Evolutionary conservation across 2,797 vertebrate genomes (phyloP), one percentile per base, ranked within the genome.

Genomic region (Pogoniulus pusillus): DNA sequence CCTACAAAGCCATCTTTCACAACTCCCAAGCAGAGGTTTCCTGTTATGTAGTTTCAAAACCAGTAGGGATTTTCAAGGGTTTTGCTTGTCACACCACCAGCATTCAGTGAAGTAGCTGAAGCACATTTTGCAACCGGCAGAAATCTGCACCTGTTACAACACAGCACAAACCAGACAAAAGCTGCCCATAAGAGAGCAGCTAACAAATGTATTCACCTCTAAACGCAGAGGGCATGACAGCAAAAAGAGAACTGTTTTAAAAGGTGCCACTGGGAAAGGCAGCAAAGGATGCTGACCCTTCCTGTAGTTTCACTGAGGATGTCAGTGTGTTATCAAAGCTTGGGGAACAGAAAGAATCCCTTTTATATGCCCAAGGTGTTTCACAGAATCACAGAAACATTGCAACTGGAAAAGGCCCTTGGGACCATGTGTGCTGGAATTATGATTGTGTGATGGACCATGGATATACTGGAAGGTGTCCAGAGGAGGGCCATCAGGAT

Each of bases 161-260:
- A 76, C 62, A 85, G 70, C 77, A 76, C 35, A 83, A 96, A 94
- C 49, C 16, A 49, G 69, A 75, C 55, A 43, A 55, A 82, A 94
- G 58, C 47, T 83, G 87, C 65, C 89, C 84, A 14, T n/a, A 53
- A 89, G 59, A 90, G 47, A 91, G 66, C 80, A 89, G 65, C 66
- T 92, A 71, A 71, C 45, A 80, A 35, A 54, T 51, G 43, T 39
- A 57, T 77, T 91, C 84, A 81, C 72, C 90, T 87, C 87, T 81
- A 89, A 95, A 94, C 10, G 18, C 57, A 93, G 41, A 93, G 58
- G 77, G 32, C 71, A 65, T 64, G 29, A 26, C 69, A 91, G 57
- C 57, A 89, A 90, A 93, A 94, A 74, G 68, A 95, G 47, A 92
- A 74, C 63, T 60, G 88, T 72, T 85, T 82, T 64, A 91, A 85